Conservation (phyloP, 92 coral and sea anemone genomes). For the Blastomussa wellsi region DNA sequence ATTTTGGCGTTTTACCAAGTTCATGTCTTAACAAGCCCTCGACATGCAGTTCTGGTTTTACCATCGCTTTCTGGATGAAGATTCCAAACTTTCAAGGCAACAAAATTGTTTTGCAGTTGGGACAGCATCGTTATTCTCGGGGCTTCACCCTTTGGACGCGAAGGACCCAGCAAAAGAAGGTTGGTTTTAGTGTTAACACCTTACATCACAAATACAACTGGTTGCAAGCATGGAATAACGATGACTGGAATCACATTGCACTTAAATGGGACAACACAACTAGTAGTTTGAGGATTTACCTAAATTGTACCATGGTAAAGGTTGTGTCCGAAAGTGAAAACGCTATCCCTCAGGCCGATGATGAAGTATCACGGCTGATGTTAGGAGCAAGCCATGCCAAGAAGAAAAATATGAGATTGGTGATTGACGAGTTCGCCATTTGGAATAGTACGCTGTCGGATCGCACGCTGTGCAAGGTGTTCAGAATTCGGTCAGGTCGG, state of each 20-base stretch:
- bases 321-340: slow-evolving; percentile 1
- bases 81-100: slow-evolving; percentile 70
- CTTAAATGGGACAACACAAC: slow-evolving; percentile 65
- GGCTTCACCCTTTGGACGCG: slow-evolving; percentile 90
- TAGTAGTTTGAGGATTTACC: slow-evolving; percentile 46
- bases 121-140: slow-evolving; percentile 73
- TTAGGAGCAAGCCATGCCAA: slow-evolving; percentile 88
- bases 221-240: slow-evolving; percentile 55
- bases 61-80: slow-evolving; percentile 86
- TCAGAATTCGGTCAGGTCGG: slow-evolving; percentile 73
- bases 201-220: slow-evolving; percentile 33
- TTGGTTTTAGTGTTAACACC: slow-evolving; percentile 71
- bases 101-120: slow-evolving; percentile 83
- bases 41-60: slow-evolving; percentile 72
- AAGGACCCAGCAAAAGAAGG: slow-evolving; percentile 37
- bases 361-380: slow-evolving; percentile 53
- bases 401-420: slow-evolving; percentile 66
- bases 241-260: slow-evolving; percentile 83
- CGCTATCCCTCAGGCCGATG: neutral
- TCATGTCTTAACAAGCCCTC: slow-evolving; percentile 79
- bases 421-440: slow-evolving; percentile 90
- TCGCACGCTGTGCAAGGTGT: slow-evolving; percentile 60
- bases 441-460: slow-evolving; percentile 69
- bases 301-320: slow-evolving; percentile 69
- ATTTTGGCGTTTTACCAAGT: slow-evolving; percentile 67